Percentiles rank a stretch among this genome's conserved stretches.
Conservation (phyloP, 2,797 vertebrate genomes). For the Crenuchus spilurus region DNA sequence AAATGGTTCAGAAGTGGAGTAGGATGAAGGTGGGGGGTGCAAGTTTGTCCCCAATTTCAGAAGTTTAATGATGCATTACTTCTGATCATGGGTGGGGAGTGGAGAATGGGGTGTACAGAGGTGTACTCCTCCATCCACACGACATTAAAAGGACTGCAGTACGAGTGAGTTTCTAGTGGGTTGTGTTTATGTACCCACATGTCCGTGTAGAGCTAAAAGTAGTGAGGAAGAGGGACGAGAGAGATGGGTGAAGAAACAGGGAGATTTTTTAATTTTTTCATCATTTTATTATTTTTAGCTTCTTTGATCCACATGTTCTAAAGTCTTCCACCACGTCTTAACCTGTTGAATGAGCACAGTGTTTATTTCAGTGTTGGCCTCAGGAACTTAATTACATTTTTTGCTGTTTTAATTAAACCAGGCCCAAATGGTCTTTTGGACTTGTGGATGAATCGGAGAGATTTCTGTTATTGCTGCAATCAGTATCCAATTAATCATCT, state of each 20-base stretch:
- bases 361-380: slow-evolving; percentile 20
- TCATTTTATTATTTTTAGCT: not conserved
- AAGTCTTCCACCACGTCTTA: slow-evolving; percentile 30
- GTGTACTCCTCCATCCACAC: too few relatives aligned
- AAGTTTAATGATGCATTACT: slow-evolving; percentile 67
- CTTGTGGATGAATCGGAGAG: slow-evolving; percentile 58
- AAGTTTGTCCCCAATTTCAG: slow-evolving; percentile 54
- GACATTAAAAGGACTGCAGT: too few relatives aligned
- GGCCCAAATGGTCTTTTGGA: slow-evolving; percentile 44
- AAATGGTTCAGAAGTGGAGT: not conserved
- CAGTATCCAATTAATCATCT: slow-evolving; percentile 72
- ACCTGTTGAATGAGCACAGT: slow-evolving; percentile 20
- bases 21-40: slow-evolving; percentile 14
- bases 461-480: slow-evolving; percentile 71
- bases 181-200: too few relatives aligned
- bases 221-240: not conserved
- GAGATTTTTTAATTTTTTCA: too few relatives aligned
- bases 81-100: too few relatives aligned
- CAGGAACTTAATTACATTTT: slow-evolving; percentile 59
- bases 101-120: too few relatives aligned
- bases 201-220: too few relatives aligned
- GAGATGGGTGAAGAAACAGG: not conserved
- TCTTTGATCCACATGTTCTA: slow-evolving; percentile 57
- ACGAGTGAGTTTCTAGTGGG: too few relatives aligned
- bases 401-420: slow-evolving; percentile 64